Base-by-base conservation (phyloP, 2,113 vertebrate species). In the Petaurus breviceps region DNA sequence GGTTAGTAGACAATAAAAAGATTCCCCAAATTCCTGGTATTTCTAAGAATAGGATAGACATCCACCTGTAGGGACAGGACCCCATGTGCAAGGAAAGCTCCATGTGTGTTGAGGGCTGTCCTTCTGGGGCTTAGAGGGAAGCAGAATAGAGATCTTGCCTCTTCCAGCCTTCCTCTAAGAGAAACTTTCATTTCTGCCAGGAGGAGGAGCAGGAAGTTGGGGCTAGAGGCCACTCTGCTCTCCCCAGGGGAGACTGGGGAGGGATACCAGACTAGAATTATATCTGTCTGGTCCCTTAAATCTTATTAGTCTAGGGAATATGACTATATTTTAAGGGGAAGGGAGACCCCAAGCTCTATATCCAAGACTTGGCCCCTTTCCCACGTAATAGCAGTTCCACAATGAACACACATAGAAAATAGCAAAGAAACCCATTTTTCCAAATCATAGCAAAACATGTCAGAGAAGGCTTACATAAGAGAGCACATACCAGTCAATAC, bases 21-120 rank as follows among this genome's bases (percentile, higher is more conserved):
- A 90, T 95, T 46, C 92, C 46, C 16, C 37, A 43, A 19, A 0
- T 0, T 54, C 8, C 0, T 57, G 43, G 91, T 68, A 90, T 95
- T 94, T 97, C 52, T 97, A 94, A 43, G 47, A 97, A 92, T 19
- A 68, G 57, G 31, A 12, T 68, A 31, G 31, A 61, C 28, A 22
- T 2, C 55, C 55, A 8, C 26, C 55, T 11, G 8, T 61, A 61
- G 57, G 57, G 28, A 61, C 9, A 31, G 57, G 57, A 3, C 31
- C 12, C 61, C 61, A 37, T 8, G 37, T 22, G 37, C 43, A 22
- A n/a, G 37, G n/a, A 43, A 19, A n/a, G 31, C 12, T 12, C 31
- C 61, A 4, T 25, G 4, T 14, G 14, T 4, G 31, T 3, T 4
- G 1, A 68, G 61, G 31, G 3, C 31, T 68, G 61, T 68, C 31